phyloP scores from a whole-genome alignment of 2,888 invertebrate species.

The Lumbricus terrestris region DNA sequence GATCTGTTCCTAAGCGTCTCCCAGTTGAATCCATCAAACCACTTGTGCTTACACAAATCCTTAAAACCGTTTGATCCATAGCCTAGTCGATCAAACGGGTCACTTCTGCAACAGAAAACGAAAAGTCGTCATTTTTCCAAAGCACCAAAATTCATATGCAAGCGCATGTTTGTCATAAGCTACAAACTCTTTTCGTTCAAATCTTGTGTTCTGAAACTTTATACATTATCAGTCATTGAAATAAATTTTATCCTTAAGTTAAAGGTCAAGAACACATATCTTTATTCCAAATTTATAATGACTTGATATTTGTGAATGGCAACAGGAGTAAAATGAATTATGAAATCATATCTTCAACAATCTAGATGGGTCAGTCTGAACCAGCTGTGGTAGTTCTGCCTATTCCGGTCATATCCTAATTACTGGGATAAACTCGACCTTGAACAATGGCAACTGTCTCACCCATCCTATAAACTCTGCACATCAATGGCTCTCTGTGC shows the following conservation, averaged over 20 bases:
- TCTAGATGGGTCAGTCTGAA: not conserved
- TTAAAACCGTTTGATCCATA: slow-evolving; percentile 94
- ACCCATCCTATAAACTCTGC: too few species aligned
- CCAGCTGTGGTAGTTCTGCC: not conserved
- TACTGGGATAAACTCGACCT: not conserved
- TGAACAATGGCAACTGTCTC: too few species aligned
- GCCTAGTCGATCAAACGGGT: slow-evolving; percentile 92
- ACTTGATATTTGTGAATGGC: not conserved
- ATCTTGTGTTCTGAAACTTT: not conserved
- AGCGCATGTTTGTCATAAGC: not conserved
- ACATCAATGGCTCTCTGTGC: too few species aligned
- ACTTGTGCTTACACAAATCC: slow-evolving; percentile 97
- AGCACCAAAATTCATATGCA: not conserved
- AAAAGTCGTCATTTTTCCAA: not conserved
- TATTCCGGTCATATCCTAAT: not conserved
- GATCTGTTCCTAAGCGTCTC: slow-evolving; percentile 85
- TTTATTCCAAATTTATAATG: not conserved
- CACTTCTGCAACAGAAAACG: slow-evolving; percentile 68
- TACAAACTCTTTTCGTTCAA: not conserved
- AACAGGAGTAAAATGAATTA: not conserved
- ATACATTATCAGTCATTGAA: not conserved
- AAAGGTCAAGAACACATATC: not conserved
- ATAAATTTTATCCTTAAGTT: not conserved
- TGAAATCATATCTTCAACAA: not conserved
- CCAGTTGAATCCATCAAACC: slow-evolving; percentile 99